phyloP scores from a whole-genome alignment of 2,113 vertebrate genomes.

The Uria aalge region DNA sequence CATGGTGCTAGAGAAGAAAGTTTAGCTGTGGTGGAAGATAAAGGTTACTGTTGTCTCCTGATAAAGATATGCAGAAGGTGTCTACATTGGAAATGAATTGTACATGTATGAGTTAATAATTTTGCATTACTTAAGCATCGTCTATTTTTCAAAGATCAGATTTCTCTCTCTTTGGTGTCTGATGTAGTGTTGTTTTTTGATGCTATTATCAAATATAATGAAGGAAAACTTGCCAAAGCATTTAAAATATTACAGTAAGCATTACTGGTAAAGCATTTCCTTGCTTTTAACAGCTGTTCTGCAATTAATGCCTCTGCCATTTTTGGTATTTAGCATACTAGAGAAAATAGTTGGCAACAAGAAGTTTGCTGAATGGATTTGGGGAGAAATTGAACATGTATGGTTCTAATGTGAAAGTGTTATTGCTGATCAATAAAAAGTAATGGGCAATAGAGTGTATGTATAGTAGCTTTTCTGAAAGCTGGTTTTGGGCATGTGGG shows the following conservation, averaged over 20 bases:
- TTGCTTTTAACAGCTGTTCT: not conserved
- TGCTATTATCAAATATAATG: not conserved
- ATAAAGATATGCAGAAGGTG: not conserved
- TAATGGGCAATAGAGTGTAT: not conserved
- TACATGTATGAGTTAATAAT: not conserved
- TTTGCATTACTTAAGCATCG: not conserved
- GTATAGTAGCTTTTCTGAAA: not conserved
- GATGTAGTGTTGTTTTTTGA: not conserved
- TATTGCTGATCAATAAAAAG: not conserved
- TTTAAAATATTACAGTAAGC: not conserved
- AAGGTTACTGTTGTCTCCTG: not conserved
- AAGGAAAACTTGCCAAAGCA: not conserved
- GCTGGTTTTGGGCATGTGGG: not conserved
- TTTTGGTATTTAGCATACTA: not conserved
- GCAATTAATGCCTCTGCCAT: not conserved
- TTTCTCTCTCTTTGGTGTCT: not conserved
- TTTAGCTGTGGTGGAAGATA: not conserved
- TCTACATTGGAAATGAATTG: not conserved
- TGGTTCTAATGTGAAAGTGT: not conserved
- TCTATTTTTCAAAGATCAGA: not conserved
- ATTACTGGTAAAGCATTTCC: not conserved
- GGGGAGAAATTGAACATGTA: not conserved
- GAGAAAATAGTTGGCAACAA: not conserved
- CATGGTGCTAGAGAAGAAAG: not conserved
- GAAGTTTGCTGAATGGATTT: not conserved